Base-by-base conservation (phyloP, 1,140 invertebrate genomes). In the Sarcophaga peregrina region DNA sequence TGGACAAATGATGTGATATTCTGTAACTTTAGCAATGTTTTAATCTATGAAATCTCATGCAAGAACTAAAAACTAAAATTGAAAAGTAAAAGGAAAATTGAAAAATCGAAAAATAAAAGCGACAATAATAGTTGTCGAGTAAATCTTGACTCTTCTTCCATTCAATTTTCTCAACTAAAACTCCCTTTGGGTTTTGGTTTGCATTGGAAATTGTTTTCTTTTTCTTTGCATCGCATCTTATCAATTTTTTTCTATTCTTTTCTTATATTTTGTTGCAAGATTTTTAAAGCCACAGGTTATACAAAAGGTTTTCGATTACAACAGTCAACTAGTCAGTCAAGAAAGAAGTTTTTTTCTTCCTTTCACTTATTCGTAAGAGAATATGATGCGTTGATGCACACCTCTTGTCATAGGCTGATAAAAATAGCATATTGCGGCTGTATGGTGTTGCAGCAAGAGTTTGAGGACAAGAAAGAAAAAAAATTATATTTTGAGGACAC, bases 131-230 rank as follows among this genome's bases (percentile, higher is more conserved):
- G 25, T 37, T 37, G n/a, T 13, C 54, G 11, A 58, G 10, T 58
- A 58, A 58, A 58, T 68, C 62, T 68, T 68, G 62, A 25, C 7
- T n/a, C n/a, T 68, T 68, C 17, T 37, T 68, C 62, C 20, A 68
- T 68, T 68, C 62, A 68, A 25, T 68, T 58, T 68, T 68, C 62
- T 68, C 20, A 7, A 20, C 17, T 68, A 68, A 68, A 68, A 68
- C 62, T 68, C 62, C 62, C 62, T 68, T 68, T 68, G 62, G 62
- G 62, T 68, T 68, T 68, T 20, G 20, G 17, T 68, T 68, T 68
- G 62, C 62, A 68, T 68, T 68, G 62, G 17, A 68, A 68, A 68
- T 37, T 68, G 15, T 13, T 58, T 13, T 58, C 54, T 58, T 68
- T 68, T 20, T 68, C 6, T 20, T 68, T 20, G 20, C n/a, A 2